Conservation (phyloP, 1,140 invertebrate species). For the Camponotus floridanus region DNA sequence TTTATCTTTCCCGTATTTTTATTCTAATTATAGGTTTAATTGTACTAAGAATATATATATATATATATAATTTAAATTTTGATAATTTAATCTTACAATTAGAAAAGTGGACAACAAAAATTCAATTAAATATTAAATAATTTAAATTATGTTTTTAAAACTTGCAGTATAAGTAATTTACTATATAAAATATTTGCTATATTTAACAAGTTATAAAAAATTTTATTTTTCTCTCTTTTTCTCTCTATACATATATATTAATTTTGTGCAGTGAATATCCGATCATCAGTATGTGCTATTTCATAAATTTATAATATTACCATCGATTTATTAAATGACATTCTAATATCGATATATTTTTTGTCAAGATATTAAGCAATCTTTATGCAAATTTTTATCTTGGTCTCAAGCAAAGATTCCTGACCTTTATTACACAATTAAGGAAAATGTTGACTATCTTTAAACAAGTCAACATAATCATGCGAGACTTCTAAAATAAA, state of each 20-base stretch:
- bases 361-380: not conserved
- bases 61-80: not conserved
- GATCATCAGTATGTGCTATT: not conserved
- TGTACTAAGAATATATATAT: not conserved
- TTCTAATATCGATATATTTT: not conserved
- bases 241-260: too few species aligned
- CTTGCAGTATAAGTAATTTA: not conserved
- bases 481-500: conserved; percentile 2
- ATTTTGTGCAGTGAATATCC: not conserved
- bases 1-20: too few species aligned
- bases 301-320: not conserved
- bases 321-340: conserved; percentile 5
- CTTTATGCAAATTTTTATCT: not conserved
- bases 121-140: not conserved
- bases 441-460: conserved; percentile 1
- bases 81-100: not conserved
- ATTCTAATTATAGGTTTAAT: too few species aligned
- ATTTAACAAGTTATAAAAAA: not conserved
- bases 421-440: not conserved
- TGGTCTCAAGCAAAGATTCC: not conserved
- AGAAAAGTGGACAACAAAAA: not conserved
- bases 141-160: not conserved
- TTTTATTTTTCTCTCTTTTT: too few species aligned
- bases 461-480: not conserved
- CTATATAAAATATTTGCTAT: not conserved